Evolutionary conservation across 1,140 invertebrate genomes (phyloP), one percentile per base, ranked within the genome.

Genomic region (Onthophagus taurus): DNA sequence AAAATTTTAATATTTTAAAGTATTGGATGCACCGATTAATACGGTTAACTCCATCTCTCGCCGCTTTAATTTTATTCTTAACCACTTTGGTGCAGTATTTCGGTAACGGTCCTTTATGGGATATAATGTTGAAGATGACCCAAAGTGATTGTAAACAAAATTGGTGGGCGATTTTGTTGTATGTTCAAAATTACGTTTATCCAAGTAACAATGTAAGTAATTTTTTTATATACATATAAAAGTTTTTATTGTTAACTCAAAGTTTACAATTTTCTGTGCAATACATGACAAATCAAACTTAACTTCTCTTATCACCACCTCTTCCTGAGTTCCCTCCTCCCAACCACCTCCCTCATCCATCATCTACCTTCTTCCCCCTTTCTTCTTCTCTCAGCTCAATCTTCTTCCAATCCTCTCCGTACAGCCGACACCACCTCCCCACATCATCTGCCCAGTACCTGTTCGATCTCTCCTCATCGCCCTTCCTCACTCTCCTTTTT

Each of bases 91-190:
- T 41, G 9, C 11, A 13, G 4, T 24, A 41, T n/a, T 41, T 41
- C 11, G 37, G 37, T 3, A 41, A 41, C 18, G 37, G 37, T 2
- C 37, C 37, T 4, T 41, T 41, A 9, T 41, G 37, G 37, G n/a
- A n/a, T 7, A 41, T 41, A 12, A 29, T 41, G 8, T 41, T 26
- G 21, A 24, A 26, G 11, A 11, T 41, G 16, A 26, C 29, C 14
- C 37, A 41, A 16, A 26, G 14, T 8, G 24, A 41, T 43, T 43
- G 41, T 17, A 21, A 34, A 20, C 19, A 43, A 9, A 43, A 43
- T 33, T 43, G 41, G 41, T 43, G 41, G 41, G 16, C 29, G 1
- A 33, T 17, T 2, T 13, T 43, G 12, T 31, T 31, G 16, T 43
- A 20, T 11, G 19, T 43, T 12, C 24, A 26, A 14, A 43, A 43